Evolutionary conservation across 2,113 vertebrate species (phyloP).

Genomic region (Smithornis capensis): DNA sequence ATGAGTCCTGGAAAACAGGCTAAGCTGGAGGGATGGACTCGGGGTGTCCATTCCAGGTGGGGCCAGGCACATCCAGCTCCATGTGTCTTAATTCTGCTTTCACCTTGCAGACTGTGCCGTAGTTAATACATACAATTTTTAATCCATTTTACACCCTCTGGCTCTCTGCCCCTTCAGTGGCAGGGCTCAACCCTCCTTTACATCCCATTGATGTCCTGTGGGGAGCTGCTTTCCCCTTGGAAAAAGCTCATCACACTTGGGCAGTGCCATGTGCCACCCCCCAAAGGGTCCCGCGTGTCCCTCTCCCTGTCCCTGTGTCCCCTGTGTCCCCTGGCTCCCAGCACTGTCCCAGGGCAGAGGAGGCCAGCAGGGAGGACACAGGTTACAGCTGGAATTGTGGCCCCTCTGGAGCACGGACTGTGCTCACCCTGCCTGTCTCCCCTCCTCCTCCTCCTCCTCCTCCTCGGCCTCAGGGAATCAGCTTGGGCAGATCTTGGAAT

Average conservation of each 20-base stretch:
- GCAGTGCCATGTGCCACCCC: background rate
- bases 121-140: background rate
- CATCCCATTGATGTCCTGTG: background rate
- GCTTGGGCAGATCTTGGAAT: background rate
- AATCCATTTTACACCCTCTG: background rate
- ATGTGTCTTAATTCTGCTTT: background rate
- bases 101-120: background rate
- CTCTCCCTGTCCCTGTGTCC: background rate
- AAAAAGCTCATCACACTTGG: rapidly evolving
- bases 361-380: rapidly evolving
- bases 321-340: rapidly evolving
- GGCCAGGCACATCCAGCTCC: background rate
- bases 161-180: background rate
- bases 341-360: rapidly evolving
- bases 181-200: background rate
- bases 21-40: background rate
- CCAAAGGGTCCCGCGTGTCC: background rate
- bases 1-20: background rate
- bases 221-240: background rate
- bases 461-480: rapidly evolving
- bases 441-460: background rate
- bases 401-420: background rate
- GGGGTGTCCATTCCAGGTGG: background rate
- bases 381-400: background rate
- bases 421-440: background rate